These are phyloP conservation scores for Drosophila lacteicornis DNA, from an alignment of 1,140 invertebrate species.

Conservation along the genomic window DNA sequence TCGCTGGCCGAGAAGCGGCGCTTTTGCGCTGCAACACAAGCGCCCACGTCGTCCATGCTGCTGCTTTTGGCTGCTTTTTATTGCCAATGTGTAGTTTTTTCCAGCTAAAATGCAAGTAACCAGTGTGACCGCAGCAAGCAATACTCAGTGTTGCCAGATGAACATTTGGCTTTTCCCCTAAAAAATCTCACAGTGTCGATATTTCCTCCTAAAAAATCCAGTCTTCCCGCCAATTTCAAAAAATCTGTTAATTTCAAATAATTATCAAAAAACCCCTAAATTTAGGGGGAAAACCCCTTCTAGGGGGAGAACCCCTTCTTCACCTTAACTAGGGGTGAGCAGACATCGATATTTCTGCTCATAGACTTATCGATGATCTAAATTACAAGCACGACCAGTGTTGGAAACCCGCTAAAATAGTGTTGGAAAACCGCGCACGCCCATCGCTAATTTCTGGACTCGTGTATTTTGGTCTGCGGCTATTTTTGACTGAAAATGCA, in stretches of 20 bases:
- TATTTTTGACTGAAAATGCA: slow-evolving; percentile 68
- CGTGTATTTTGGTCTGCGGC: slow-evolving; percentile 50
- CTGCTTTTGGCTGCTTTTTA: slow-evolving; percentile 15
- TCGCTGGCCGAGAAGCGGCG: slow-evolving; percentile 63
- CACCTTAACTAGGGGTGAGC: too few relatives aligned
- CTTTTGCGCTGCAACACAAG: slow-evolving; percentile 59
- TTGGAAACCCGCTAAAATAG: neutral
- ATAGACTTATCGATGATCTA: too few relatives aligned
- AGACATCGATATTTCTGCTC: too few relatives aligned
- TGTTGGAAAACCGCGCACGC: slow-evolving; percentile 4
- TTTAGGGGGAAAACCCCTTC: too few relatives aligned
- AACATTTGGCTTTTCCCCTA: too few relatives aligned
- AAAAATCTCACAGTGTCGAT: too few relatives aligned
- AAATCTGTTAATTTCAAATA: too few relatives aligned
- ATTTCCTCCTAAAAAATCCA: too few relatives aligned
- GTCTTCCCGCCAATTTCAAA: too few relatives aligned
- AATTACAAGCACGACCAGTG: neutral
- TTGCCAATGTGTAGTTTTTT: slow-evolving; percentile 42
- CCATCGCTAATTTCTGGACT: slow-evolving; percentile 28
- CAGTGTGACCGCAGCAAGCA: slow-evolving; percentile 26
- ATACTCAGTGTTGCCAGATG: too few relatives aligned
- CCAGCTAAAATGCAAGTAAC: slow-evolving; percentile 41
- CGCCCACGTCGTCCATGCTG: slow-evolving; percentile 62
- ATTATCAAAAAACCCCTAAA: too few relatives aligned
- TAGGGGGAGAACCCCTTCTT: too few relatives aligned